Base-by-base conservation (phyloP, 2,797 vertebrate genomes). In the Lepus oiostolus region DNA sequence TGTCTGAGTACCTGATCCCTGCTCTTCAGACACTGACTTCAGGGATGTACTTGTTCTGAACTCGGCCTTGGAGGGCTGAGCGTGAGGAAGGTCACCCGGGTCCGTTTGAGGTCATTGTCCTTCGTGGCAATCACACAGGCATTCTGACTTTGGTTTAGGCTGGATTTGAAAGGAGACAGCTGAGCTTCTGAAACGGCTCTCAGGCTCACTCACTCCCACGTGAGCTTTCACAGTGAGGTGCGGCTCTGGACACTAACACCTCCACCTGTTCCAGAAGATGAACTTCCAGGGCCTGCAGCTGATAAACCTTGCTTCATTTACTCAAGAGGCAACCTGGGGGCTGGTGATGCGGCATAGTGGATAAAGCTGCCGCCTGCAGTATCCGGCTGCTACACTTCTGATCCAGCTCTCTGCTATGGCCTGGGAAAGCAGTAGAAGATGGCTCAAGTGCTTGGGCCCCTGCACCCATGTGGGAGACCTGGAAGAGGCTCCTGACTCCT, bases 231-330 rank as follows among this genome's bases (percentile, higher is more conserved):
- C 62, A 22, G 32, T 70, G 54, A 74, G 8, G 30, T 84, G 62
- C 84, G n/a, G 32, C 11, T 72, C 22, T 76, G 38, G 38, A 68
- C 68, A 68, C 28, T 30, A 82, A 81, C 54, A 42, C 47, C 22
- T 80, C n/a, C 65, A 80, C 72, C 7, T 81, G 28, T 76, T 21
- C 62, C 28, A 70, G 35, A 89, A 63, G 75, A 79, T 82, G 75
- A 63, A 12, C 42, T 90, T 86, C n/a, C 70, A 86, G 17, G 22
- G 72, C n/a, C 35, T 85, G 77, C 35, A 91, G 70, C 58, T 68
- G 77, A 63, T 65, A 72, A 63, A 93, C 8, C 3, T 93, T 72
- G 75, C 28, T 85, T 77, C 72, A 82, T 60, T 89, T 90, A 86
- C 38, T 70, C 28, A 85, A 94, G 62, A 76, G 47, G 28, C 88